Percentiles rank a stretch among this genome's conserved stretches.
Conservation (phyloP, 2,113 vertebrate species). For the Amia ocellicauda region DNA sequence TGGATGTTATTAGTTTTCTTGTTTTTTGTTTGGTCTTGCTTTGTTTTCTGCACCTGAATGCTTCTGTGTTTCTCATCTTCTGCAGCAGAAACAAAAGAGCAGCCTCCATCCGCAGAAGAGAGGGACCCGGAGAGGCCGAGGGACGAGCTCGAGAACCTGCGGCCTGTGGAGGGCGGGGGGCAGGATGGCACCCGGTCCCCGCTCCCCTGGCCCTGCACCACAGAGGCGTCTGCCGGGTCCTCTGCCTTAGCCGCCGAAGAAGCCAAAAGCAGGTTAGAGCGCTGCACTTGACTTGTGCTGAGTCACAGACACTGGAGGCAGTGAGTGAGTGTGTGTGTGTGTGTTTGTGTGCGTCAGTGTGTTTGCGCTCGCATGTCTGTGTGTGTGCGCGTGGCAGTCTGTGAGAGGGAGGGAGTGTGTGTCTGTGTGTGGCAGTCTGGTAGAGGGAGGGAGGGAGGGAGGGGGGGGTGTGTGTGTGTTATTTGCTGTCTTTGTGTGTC, state of each 20-base stretch:
- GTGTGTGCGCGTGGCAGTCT: constrained; percentile 10
- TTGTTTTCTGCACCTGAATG: no score
- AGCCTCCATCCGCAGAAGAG: constrained; percentile 44
- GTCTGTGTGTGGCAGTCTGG: neutral
- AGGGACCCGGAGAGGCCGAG: constrained; percentile 70
- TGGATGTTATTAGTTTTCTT: no score
- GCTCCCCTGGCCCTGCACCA: constrained; percentile 69
- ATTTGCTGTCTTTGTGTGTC: no score
- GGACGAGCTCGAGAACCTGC: constrained; percentile 53
- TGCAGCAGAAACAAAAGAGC: constrained; percentile 38
- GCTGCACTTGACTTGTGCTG: constrained; percentile 10
- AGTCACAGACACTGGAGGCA: neutral
- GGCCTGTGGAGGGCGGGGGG: constrained; percentile 59
- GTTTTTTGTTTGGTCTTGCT: no score
- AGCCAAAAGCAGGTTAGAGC: constrained; percentile 78
- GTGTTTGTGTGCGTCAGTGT: neutral
- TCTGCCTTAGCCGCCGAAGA: constrained; percentile 77
- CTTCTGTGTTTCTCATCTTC: neutral
- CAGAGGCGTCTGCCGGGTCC: constrained; percentile 75
- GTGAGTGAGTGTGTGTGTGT: neutral
- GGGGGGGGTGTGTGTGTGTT: neutral
- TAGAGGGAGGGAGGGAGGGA: neutral
- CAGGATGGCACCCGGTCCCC: constrained; percentile 65
- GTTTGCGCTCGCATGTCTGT: constrained; percentile 12
- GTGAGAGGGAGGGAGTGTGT: neutral